These are phyloP conservation scores for Neoniphon sammara DNA, from an alignment of 2,797 vertebrate species.

Conservation along the genomic window DNA sequence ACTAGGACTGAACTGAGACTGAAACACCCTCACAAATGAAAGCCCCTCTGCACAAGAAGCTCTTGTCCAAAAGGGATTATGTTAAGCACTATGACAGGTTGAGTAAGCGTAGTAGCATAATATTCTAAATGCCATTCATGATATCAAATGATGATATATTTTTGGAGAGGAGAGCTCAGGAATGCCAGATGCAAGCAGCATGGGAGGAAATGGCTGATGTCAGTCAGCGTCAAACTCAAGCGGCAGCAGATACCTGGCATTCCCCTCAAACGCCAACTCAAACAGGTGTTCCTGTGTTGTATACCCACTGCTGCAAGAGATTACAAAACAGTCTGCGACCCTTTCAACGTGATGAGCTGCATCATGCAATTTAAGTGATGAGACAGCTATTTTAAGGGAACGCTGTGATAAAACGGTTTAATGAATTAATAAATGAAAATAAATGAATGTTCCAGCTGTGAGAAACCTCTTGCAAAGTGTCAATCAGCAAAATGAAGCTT, in stretches of 20 bases:
- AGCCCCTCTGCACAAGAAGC: background rate
- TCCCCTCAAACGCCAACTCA: background rate
- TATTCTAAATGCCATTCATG: conserved; percentile 63
- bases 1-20: background rate
- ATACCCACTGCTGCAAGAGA: background rate
- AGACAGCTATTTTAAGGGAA: background rate
- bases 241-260: conserved; percentile 22
- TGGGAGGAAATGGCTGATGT: conserved; percentile 17
- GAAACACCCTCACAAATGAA: background rate
- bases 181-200: background rate
- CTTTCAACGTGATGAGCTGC: conserved; percentile 11
- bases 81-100: conserved; percentile 22
- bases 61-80: conserved; percentile 4
- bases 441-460: conserved; percentile 2
- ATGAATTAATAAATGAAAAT: conserved; percentile 12
- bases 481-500: conserved; percentile 9
- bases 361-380: background rate
- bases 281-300: background rate
- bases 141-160: conserved; percentile 55
- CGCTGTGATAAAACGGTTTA: conserved; percentile 22
- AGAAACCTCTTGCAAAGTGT: conserved; percentile 7
- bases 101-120: conserved; percentile 29
- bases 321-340: conserved; percentile 17
- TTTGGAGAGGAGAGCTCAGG: conserved; percentile 42
- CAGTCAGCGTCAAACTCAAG: conserved; percentile 5